Percentiles rank a stretch among this genome's conserved stretches.
phyloP scores from a whole-genome alignment of 2,113 vertebrate species.

The Pristiophorus japonicus region DNA sequence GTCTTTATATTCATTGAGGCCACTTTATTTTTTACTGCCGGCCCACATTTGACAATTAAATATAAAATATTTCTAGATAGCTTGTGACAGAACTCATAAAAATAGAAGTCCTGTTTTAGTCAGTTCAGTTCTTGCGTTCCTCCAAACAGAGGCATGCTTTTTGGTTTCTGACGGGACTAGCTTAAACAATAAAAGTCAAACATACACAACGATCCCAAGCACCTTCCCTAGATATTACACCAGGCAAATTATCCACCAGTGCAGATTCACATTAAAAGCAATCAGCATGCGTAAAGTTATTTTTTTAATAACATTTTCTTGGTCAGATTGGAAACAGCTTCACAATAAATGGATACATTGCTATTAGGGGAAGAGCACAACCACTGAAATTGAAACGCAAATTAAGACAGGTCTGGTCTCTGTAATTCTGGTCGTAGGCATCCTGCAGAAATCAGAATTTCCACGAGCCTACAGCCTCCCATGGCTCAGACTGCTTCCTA shows the following conservation, averaged over 20 bases:
- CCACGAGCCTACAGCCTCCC: not conserved
- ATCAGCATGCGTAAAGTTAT: not conserved
- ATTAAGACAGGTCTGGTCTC: not conserved
- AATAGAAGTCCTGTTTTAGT: not conserved
- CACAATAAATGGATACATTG: not conserved
- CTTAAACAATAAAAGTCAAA: not conserved
- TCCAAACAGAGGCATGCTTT: not conserved
- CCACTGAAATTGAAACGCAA: not conserved
- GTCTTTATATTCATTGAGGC: not conserved
- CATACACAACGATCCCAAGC: not conserved
- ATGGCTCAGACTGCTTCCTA: not conserved
- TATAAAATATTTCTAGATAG: not conserved
- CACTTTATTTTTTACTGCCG: not conserved
- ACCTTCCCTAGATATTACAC: not conserved
- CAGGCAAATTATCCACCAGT: not conserved
- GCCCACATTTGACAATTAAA: not conserved
- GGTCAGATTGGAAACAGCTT: not conserved
- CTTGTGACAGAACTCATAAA: not conserved
- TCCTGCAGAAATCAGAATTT: not conserved
- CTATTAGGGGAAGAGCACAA: not conserved
- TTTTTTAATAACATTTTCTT: slow-evolving; percentile 4
- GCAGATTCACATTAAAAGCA: not conserved
- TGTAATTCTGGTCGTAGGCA: not conserved
- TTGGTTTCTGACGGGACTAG: not conserved
- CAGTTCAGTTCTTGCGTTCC: not conserved